Base-by-base conservation (phyloP, 2,888 invertebrate species). In the Drosophila histrio region DNA sequence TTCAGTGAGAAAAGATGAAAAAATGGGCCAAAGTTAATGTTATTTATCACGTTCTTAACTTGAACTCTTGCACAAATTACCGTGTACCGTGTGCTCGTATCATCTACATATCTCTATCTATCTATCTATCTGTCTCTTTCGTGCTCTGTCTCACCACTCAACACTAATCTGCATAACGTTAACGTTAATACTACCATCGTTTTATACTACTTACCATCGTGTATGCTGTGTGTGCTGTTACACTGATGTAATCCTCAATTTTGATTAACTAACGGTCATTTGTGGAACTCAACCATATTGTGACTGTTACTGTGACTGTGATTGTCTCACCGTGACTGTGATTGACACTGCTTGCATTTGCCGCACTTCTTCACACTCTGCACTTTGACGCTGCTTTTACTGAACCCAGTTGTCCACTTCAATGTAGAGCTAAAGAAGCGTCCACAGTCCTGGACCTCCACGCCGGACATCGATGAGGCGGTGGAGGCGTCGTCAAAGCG, bases 401-500 rank as follows among this genome's bases (percentile, higher is more conserved):
- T 89, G 50, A 82, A 87, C 72, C 58, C 77, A 91, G 91, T 91
- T 91, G 92, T 91, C 79, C 90, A 91, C 89, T 91, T 91, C 91
- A 92, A 91, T 91, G 87, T 91, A 91, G 91, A 91, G 82, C 87
- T 91, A 43, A 91, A 88, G 64, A 91, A 91, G 72, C 90, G 92
- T 28, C 92, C 92, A 15, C 90, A 94, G 79, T 95, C 96, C 79
- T 97, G 96, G 96, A 95, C 95, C 88, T 97, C 96, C 76, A 96
- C 96, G 77, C 96, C 96, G 80, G 96, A 96, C 92, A 93, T 96
- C 90, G 95, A 95, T 69, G 94, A 94, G 54, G 46, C 43, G 4
- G 19, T 56, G 6, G 5, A 58, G 49, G n/a, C 49, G 8, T 6
- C 59, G 8, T 6, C 52, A 19, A 58, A 63, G 11, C 63, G 63